Conservation (phyloP, 2,797 vertebrate genomes). For the Pseudomugil gertrudae region DNA sequence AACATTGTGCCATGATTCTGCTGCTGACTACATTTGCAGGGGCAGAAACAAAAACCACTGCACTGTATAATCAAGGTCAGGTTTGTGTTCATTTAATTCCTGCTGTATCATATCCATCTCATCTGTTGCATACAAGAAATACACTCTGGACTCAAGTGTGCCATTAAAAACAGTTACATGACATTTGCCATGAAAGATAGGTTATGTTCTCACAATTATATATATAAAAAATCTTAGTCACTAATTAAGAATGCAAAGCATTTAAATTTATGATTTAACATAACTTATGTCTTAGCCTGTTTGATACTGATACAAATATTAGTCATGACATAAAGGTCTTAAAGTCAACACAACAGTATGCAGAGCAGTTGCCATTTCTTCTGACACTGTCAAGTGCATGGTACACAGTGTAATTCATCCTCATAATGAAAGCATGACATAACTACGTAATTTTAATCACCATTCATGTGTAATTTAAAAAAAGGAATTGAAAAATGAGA, state of each 20-base stretch:
- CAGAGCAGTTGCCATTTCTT: conserved; percentile 54
- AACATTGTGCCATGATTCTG: not conserved
- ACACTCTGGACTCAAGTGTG: conserved; percentile 52
- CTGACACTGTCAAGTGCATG: conserved; percentile 48
- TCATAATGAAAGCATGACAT: conserved; percentile 60
- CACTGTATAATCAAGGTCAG: conserved; percentile 55
- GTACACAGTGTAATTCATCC: conserved; percentile 57
- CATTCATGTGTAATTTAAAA: conserved; percentile 49
- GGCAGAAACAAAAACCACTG: conserved; percentile 1
- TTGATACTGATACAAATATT: conserved; percentile 67
- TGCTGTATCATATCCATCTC: conserved; percentile 46
- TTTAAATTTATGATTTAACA: conserved; percentile 67
- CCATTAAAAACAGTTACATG: conserved; percentile 70
- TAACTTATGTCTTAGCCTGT: conserved; percentile 54
- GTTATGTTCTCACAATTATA: conserved; percentile 67
- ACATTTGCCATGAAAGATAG: conserved; percentile 55
- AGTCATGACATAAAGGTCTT: conserved; percentile 66
- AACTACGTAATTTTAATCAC: conserved; percentile 50
- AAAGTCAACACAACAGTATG: conserved; percentile 59
- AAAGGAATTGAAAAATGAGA: conserved; percentile 18
- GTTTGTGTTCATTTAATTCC: conserved; percentile 12
- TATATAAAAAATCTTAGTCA: conserved; percentile 70
- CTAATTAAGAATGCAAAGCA: conserved; percentile 71
- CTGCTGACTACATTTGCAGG: conserved; percentile 16
- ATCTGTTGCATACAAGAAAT: conserved; percentile 38